Evolutionary conservation across 1,140 invertebrate genomes (phyloP), one percentile per base, ranked within the genome.

Genomic region (Riptortus pedestris): DNA sequence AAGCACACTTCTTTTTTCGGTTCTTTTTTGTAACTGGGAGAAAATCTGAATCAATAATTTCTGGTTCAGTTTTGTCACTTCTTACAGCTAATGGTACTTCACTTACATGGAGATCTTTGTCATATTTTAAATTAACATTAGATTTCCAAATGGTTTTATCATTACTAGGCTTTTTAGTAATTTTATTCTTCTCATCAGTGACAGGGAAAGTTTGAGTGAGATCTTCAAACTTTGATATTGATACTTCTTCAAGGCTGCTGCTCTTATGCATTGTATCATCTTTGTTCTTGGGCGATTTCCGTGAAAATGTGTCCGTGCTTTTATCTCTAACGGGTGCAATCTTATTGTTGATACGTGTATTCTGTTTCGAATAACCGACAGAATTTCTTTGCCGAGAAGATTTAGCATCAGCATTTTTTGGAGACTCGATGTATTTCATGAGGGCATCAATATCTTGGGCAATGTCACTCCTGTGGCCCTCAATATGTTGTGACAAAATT

Each of bases 11-110:
- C 67, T 85, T 84, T 70, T 86, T 84, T 67, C 80, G 81, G 66
- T 83, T 82, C 68, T 85, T 84, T 68, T 86, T 87, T 11, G 83
- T 85, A 47, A 87, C 85, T 24, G 85, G 82, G 68, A 83, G 79
- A 73, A 86, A 87, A 61, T 87, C 85, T 1, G 70, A 59, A 61
- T 70, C 67, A 28, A 45, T 26, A 24, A 28, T 26, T 27, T 63
- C 62, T n/a, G 45, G 28, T 27, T 57, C 62, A 43, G 22, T 2
- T 20, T 22, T 55, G 2, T 55, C 51, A 7, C 16, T 20, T 24
- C 2, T 20, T 3, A 26, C 22, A 55, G 12, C 18, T 16, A 55
- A 3, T 24, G 5, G 20, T 24, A 55, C 4, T 26, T 22, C 51
- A 24, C 14, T 24, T 24, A 16, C 26, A 24, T 14, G 2, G 2